Evolutionary conservation across 1,140 invertebrate species (phyloP), one percentile per base, ranked within the genome.

Genomic region (Nilaparvata lugens): DNA sequence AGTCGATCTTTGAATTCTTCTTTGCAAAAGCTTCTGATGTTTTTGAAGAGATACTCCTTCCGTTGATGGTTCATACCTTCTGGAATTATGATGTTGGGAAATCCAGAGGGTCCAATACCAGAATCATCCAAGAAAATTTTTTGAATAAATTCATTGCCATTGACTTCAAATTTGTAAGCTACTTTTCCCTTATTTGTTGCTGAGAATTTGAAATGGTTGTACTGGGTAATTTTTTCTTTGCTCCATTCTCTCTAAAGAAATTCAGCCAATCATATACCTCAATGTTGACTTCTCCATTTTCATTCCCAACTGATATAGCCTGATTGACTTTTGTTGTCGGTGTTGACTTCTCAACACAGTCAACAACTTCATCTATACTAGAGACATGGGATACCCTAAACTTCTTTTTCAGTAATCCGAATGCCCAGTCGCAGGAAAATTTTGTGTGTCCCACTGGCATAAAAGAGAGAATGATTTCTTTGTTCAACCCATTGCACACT

Each of bases 401-500:
- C 35, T 57, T 57, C 19, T 48, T 42, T 42, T 60, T 62, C 14
- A 62, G 25, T 19, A 58, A 48, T 13, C n/a, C 61, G 18, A 61
- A 61, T 11, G 52, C 53, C 53, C 60, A 62, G 25, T 62, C 61
- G 18, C 61, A 62, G 9, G 23, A 25, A 24, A 62, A 58, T 13
- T 62, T 62, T n/a, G 55, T 58, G 25, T 62, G 61, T 3, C 61
- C 61, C 23, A 56, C 53, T 9, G 60, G 53, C 40, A 61, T 42
- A 28, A 57, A 61, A 2, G 53, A 61, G 16, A 52, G 31, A 11
- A 52, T 31, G 19, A 59, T 52, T 31, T 59, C 45, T 16, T 59
- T 59, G 24, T 48, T 58, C 18, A 23, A 13, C 25, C n/a, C 43
- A 19, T 58, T 48, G 21, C 16, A 13, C 3, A 58, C n/a, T 14